These are phyloP conservation scores for Meandrina meandrites DNA, from an alignment of 92 coral and sea anemone species.

Conservation along the genomic window DNA sequence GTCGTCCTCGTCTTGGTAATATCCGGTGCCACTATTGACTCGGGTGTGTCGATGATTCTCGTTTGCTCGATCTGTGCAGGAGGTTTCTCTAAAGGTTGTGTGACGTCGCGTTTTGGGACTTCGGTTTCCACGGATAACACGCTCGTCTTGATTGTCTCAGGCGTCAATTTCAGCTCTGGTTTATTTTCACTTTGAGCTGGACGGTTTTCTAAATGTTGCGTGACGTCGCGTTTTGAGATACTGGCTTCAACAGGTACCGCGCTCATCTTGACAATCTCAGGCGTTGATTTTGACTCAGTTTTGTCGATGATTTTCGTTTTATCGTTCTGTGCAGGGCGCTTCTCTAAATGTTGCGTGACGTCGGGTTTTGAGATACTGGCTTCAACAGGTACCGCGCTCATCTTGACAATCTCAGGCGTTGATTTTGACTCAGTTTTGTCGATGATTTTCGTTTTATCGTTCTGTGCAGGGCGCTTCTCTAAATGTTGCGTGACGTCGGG, in stretches of 20 bases:
- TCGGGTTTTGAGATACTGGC: neutral
- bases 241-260: neutral
- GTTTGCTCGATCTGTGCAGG: neutral
- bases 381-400: conserved; percentile 4
- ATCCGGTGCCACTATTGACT: too few relatives aligned
- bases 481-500: neutral
- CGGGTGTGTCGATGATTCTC: neutral
- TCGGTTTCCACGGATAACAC: too few relatives aligned
- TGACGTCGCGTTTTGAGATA: too few relatives aligned
- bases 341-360: neutral
- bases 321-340: neutral
- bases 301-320: neutral
- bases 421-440: neutral
- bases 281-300: neutral
- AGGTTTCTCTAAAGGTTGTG: conserved; percentile 1
- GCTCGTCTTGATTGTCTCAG: neutral
- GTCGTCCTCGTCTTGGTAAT: too few relatives aligned
- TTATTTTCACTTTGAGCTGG: too few relatives aligned
- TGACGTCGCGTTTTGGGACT: conserved; percentile 10
- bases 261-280: conserved; percentile 21
- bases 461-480: neutral
- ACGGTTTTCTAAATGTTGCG: too few relatives aligned
- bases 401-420: conserved; percentile 9
- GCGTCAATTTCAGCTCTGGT: too few relatives aligned
- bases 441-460: neutral